Base-by-base conservation (phyloP, 2,113 vertebrate species). In the Oophaga pumilio region DNA sequence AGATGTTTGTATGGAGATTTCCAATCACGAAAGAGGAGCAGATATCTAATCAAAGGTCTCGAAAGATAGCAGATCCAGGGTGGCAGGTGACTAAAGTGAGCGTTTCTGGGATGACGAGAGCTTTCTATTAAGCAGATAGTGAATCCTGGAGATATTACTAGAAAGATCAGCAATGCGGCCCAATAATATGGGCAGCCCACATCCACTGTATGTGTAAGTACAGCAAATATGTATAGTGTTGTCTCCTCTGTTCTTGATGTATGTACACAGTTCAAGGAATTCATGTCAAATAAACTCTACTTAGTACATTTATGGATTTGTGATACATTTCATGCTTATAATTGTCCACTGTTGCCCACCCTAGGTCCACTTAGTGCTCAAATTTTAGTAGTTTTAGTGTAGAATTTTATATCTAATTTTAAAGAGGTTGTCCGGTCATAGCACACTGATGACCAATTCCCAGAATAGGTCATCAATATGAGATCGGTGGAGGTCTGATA, bases 1-100 rank as follows among this genome's bases (percentile, higher is more conserved):
- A 82, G 80, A 66, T 52, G 43, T 52, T 79, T 60, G 8, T 80
- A 60, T 60, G 77, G 77, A 80, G 56, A 80, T 60, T 18, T 82
- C 20, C 13, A 4, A 82, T 49, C 26, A 81, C 13, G 33, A 62
- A 64, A 43, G 26, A 22, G 20, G 56, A 60, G 57, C 57, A 0
- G 59, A 49, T 82, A 50, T 82, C 28, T 22, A 64, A 60, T 82
- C 28, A 82, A 59, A 82, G 79, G 18, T 82, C 5, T 64, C 79
- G 64, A 64, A 81, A 81, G 49, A 64, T 66, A 82, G 80, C 62
- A 24, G 80, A 49, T 68, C 80, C 50, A 33, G 80, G 49, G 17
- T 24, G 22, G 80, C 80, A 82, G 60, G 43, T 68, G 79, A 82
- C 43, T 82, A 82, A 15, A 68, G 22, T 49, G 57, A 82, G 60